phyloP scores from a whole-genome alignment of 2,797 vertebrate species.

The Bryconaethiops microstoma region DNA sequence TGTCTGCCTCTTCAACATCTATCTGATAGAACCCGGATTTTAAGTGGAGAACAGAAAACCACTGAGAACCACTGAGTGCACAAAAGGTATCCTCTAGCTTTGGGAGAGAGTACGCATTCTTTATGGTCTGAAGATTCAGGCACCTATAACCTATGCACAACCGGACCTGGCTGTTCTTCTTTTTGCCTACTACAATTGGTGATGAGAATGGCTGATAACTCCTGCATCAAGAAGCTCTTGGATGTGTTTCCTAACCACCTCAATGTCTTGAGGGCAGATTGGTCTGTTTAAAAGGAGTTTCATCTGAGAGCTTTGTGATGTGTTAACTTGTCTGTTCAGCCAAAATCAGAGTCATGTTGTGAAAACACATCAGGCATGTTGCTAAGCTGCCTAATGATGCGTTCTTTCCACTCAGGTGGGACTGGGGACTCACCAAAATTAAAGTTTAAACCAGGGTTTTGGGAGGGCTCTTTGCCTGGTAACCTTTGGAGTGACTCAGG shows the following conservation, averaged over 20 bases:
- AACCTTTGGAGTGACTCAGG: too few species aligned
- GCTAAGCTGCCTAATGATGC: neutral
- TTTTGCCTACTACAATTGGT: neutral
- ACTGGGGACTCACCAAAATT: neutral
- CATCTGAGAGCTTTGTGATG: neutral
- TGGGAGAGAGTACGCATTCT: neutral
- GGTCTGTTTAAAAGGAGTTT: neutral
- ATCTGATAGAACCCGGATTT: neutral
- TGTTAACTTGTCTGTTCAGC: neutral
- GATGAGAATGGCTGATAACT: neutral
- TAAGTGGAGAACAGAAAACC: neutral
- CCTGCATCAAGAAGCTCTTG: neutral
- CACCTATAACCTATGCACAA: neutral
- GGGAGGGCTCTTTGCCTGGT: too few species aligned
- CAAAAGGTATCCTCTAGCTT: neutral
- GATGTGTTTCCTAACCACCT: neutral
- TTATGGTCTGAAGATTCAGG: neutral
- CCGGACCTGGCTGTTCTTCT: neutral
- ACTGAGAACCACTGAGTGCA: neutral
- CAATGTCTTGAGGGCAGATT: neutral
- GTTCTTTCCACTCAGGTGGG: neutral
- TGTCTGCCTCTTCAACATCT: slow-evolving; percentile 5
- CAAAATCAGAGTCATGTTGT: neutral
- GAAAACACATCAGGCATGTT: neutral
- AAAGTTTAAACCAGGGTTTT: neutral